Conservation (phyloP, 2,888 invertebrate genomes). For the Protodeltote pygarga region DNA sequence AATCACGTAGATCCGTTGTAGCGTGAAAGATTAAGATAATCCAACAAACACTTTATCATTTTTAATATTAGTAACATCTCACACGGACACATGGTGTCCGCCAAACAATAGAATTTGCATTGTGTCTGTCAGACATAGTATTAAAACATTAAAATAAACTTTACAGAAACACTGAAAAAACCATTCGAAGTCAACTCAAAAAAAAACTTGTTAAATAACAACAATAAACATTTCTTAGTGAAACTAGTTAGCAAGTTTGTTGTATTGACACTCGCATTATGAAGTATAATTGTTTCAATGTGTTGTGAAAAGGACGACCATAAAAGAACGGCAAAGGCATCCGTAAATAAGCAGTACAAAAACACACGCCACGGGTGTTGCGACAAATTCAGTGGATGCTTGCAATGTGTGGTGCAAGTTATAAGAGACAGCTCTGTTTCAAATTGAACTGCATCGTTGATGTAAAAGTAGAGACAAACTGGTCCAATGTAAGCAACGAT, state of each 20-base stretch:
- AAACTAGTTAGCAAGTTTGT: slow-evolving; percentile 10
- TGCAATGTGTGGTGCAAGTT: slow-evolving; percentile 54
- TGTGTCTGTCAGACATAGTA: no score
- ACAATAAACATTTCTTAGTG: not conserved
- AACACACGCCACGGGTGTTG: slow-evolving; percentile 69
- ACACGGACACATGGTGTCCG: no score
- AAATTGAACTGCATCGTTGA: no score
- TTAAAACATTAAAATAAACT: no score
- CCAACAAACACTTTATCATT: no score
- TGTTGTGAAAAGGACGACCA: slow-evolving; percentile 32
- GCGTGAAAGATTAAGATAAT: no score
- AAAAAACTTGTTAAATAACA: slow-evolving; percentile 9
- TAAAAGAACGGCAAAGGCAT: slow-evolving; percentile 54
- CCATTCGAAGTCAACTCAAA: not conserved
- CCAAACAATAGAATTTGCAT: no score
- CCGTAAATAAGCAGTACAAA: slow-evolving; percentile 60
- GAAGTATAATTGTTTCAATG: slow-evolving; percentile 42
- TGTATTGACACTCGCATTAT: slow-evolving; percentile 29
- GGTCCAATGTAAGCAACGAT: no score
- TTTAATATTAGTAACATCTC: no score
- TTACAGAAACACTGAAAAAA: no score
- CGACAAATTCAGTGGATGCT: slow-evolving; percentile 58
- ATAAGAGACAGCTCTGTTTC: slow-evolving; percentile 29
- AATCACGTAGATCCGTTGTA: no score
- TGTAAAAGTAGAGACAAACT: no score